Base-by-base conservation (phyloP, 2,888 invertebrate species). In the Hyppa rectilinea region DNA sequence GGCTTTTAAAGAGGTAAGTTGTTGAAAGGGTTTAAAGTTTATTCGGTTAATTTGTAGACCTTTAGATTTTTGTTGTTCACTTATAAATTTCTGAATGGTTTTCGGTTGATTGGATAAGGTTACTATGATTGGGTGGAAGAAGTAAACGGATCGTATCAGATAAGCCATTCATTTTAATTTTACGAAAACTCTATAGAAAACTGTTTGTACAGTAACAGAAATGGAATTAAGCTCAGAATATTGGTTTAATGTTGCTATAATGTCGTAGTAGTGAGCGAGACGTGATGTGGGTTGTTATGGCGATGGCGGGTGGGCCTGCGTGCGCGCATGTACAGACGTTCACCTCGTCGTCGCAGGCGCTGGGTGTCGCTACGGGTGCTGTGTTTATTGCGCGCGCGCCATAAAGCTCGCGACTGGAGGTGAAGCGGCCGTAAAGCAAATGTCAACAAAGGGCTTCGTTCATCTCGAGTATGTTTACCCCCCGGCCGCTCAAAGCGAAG, bases 361-460 rank as follows among this genome's bases (percentile, higher is more conserved):
- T 80, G 75, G 75, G 80, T 81, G 85, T 80, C 85, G 83, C 76
- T 73, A 71, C 77, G 84, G 84, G 82, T 85, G 83, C 81, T 81
- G 82, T 88, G 91, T 93, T 93, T 92, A 92, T 89, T 88, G 89
- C 89, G 87, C 84, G 84, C 83, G 84, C 88, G 89, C 89, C 88
- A 89, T 92, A 92, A 92, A 92, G 88, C 88, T 78, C 81, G 85
- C 82, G 85, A 83, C 85, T 87, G 85, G 89, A 89, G 90, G 90
- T 90, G 89, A 88, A 87, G 87, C 90, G 89, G 90, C 91, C 91
- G 91, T 95, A 94, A 94, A 94, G 89, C 91, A 90, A 94, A 90
- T 93, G 93, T 95, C 95, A 95, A 95, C 95, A 95, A 95, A 94
- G 94, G 89, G 92, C 91, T 89, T 87, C 92, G 92, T 92, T 91